Base-by-base conservation (phyloP, 2,888 invertebrate species). In the Incurvaria masculella region DNA sequence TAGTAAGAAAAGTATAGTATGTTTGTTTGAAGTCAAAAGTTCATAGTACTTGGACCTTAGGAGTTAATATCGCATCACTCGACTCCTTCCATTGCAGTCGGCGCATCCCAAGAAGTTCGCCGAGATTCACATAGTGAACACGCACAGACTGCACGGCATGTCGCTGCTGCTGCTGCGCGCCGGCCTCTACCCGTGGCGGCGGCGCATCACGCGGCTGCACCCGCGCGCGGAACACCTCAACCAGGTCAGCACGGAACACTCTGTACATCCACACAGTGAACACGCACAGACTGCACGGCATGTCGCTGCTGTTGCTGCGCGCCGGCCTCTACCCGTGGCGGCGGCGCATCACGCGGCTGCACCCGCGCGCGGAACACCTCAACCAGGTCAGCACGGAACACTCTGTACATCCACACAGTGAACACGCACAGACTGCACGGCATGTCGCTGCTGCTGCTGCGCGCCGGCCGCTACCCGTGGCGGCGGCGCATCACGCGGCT, bases 261-360 rank as follows among this genome's bases (percentile, higher is more conserved):
- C n/a, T n/a, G n/a, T n/a, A n/a, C n/a, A 87, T 92, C 41, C 92
- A 92, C 65, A 85, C 92, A 5, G 84, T 92, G 52, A 91, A 92
- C 62, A 87, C 57, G 75, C 90, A 49, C 55, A 89, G 62, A 74
- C 85, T 61, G 83, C 91, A 66, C 85, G 88, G 59, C 79, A 88
- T 65, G 81, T 89, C 66, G 70, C 83, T 69, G 74, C 86, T 79
- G 74, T 63, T 75, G 0, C 63, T 76, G 0, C 74, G 74, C 53
- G 65, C 76, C 4, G 74, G 78, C 1, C 54, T 76, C 23, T 72
- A 74, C 52, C 72, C 74, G 0, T 78, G 76, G 78, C 63, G 70
- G 46, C 69, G 72, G 47, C 74, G 72, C 26, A 64, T 69, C 16
- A 64, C 73, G 2, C 68, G 67, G 43, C 57, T 72, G 3, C 78